phyloP scores from a whole-genome alignment of 1,140 invertebrate species.

The Brachystomella parvula region DNA sequence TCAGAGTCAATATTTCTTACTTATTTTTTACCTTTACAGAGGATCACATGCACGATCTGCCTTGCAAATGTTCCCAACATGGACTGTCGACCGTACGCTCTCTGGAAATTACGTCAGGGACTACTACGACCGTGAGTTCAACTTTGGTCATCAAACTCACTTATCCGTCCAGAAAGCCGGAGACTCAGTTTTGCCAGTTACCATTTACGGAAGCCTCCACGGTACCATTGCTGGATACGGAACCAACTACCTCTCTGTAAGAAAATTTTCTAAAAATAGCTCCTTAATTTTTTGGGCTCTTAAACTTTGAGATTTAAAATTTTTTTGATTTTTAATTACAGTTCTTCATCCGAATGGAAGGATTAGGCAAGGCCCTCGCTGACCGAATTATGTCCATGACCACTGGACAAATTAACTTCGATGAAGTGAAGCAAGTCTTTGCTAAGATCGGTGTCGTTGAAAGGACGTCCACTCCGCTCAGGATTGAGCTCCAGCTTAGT shows the following conservation, averaged over 20 bases:
- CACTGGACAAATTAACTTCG: slow-evolving; percentile 28
- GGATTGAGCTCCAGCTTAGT: slow-evolving; percentile 31
- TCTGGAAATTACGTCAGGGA: slow-evolving; percentile 34
- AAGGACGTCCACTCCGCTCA: slow-evolving; percentile 26
- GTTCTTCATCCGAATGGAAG: slow-evolving; percentile 36
- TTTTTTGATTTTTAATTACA: slow-evolving; percentile 10
- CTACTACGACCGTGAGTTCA: slow-evolving; percentile 33
- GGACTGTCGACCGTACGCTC: slow-evolving; percentile 21
- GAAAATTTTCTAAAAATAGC: not conserved
- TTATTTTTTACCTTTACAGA: slow-evolving; percentile 6
- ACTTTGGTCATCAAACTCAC: slow-evolving; percentile 34
- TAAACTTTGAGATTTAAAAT: not conserved
- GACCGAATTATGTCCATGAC: slow-evolving; percentile 30
- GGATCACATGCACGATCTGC: slow-evolving; percentile 27
- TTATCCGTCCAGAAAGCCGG: slow-evolving; percentile 32
- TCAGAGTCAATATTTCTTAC: not conserved
- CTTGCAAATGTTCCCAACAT: slow-evolving; percentile 28
- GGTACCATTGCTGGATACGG: slow-evolving; percentile 32
- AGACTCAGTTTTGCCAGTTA: slow-evolving; percentile 24
- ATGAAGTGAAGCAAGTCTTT: slow-evolving; percentile 24
- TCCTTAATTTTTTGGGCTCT: not conserved
- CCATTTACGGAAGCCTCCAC: slow-evolving; percentile 28
- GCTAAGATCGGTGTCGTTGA: slow-evolving; percentile 35
- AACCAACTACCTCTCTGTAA: slow-evolving; percentile 29
- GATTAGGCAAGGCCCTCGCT: slow-evolving; percentile 30